Percentiles rank a stretch among this genome's conserved stretches.
These are phyloP conservation scores for Thera britannica DNA, from an alignment of 2,888 invertebrate genomes.

Conservation along the genomic window DNA sequence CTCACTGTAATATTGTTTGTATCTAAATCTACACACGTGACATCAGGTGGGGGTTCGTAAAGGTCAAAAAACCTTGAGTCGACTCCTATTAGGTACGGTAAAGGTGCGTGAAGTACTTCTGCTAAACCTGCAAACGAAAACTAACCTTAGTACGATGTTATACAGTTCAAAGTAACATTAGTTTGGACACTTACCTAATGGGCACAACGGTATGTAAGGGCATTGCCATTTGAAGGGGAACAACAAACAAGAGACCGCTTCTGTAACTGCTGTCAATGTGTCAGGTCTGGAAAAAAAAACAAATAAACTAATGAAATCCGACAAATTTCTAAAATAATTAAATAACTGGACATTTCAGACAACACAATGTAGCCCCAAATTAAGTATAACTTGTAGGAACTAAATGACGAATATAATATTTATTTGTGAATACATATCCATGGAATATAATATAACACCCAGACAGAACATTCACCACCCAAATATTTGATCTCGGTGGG, in stretches of 20 bases:
- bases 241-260: constrained; percentile 96
- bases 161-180: background rate
- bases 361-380: too few relatives aligned
- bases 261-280: constrained; percentile 98
- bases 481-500: too few relatives aligned
- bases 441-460: too few relatives aligned
- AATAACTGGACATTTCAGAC: too few relatives aligned
- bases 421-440: too few relatives aligned
- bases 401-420: too few relatives aligned
- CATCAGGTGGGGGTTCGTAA: constrained; percentile 98
- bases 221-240: constrained; percentile 99
- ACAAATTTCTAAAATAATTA: too few relatives aligned
- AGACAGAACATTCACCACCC: too few relatives aligned
- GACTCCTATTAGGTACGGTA: constrained; percentile 98
- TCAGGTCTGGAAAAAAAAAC: constrained; percentile 88
- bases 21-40: constrained; percentile 98
- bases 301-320: background rate
- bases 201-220: constrained; percentile 99
- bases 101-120: constrained; percentile 98
- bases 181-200: constrained; percentile 87
- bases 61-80: constrained; percentile 99
- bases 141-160: constrained; percentile 2
- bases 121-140: constrained; percentile 87
- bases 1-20: constrained; percentile 97
- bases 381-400: too few relatives aligned